A percentile compares a stretch with the other conserved stretches of the same genome.
These are phyloP conservation scores for Nettapus auritus DNA, from an alignment of 2,113 vertebrate genomes.

Conservation along the genomic window DNA sequence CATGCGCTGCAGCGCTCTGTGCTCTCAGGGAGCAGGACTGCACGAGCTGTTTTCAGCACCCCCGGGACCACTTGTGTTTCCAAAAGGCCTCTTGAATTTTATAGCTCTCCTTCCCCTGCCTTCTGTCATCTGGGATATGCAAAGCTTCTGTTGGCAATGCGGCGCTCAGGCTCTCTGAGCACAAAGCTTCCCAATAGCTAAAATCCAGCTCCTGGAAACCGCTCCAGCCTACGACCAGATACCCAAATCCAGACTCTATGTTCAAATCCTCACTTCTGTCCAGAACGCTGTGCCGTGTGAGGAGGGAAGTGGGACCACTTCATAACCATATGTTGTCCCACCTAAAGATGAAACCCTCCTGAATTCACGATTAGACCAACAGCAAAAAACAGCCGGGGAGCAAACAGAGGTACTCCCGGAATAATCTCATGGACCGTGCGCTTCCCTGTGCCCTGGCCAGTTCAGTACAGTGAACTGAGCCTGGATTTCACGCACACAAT, in stretches of 20 bases:
- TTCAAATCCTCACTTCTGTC: background rate
- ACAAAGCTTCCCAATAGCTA: background rate
- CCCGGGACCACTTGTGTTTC: background rate
- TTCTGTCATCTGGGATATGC: background rate
- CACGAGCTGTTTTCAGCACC: background rate
- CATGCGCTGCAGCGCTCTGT: no score
- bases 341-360: background rate
- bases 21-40: fast-evolving
- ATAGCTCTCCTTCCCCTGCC: background rate
- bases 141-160: background rate
- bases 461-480: background rate
- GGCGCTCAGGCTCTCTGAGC: background rate
- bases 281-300: background rate
- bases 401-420: background rate
- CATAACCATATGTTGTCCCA: background rate
- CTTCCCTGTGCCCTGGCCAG: background rate
- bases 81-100: background rate
- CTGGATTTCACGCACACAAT: background rate
- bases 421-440: fast-evolving
- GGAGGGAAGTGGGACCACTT: background rate
- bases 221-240: background rate
- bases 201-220: background rate
- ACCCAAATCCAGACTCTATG: background rate
- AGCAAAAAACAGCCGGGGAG: background rate
- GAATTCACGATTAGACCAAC: background rate